Evolutionary conservation across 1,140 invertebrate species (phyloP), one percentile per base, ranked within the genome.

Genomic region (Episyrphus balteatus): DNA sequence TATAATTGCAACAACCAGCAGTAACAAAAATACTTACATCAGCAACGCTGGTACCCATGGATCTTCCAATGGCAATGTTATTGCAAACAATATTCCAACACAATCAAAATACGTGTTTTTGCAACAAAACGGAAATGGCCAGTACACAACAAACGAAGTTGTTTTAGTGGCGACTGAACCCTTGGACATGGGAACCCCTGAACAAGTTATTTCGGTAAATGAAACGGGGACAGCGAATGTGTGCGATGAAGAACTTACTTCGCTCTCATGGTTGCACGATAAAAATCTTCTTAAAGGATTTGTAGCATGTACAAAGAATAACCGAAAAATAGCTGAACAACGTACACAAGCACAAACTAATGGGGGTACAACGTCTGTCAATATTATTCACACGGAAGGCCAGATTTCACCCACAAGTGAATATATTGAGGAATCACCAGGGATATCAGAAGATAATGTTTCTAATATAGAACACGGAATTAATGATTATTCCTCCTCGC

Each of bases 221-320:
- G 14, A 33, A 38, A 3, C 44, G 13, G 19, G 15, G 15, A 15
- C 17, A 13, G n/a, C 30, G 8, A 41, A 9, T 12, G 33, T 17
- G n/a, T 15, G 42, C 11, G 43, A 41, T 38, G 88, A 92, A 55
- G 92, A 96, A 58, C 73, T 96, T 26, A 92, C 88, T 2, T 86
- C 86, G 48, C 72, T 96, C 1, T 80, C 85, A 42, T 96, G 92
- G 91, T 70, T 96, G 10, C 90, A 92, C 63, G 88, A 94, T 66
- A 84, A 80, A 56, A 92, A 96, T 73, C 70, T 94, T 52, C 75
- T 94, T 10, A 91, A 92, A 74, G 82, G 83, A 74, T 69, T 59
- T 55, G 61, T 67, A 19, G 53, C 60, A 2, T 58, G 51, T 18
- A 5, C 21, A 26, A 26, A 49, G 39, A 31, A 44, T 14, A 39